These are phyloP conservation scores for Megalops cyprinoides DNA, from an alignment of 2,797 vertebrate genomes.

Conservation along the genomic window DNA sequence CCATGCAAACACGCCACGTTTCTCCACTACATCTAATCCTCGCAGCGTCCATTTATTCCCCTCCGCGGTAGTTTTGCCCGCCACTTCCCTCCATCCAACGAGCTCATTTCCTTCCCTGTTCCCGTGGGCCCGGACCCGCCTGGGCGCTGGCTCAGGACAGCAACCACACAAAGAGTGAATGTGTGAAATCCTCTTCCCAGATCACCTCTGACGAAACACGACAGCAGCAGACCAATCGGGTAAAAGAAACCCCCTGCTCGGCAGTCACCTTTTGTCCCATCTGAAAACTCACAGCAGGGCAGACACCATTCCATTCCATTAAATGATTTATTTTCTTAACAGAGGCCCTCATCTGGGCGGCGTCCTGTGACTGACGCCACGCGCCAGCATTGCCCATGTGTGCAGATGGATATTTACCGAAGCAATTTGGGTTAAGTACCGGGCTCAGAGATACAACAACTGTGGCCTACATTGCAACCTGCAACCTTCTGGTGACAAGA, in stretches of 20 bases:
- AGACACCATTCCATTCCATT: background rate
- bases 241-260: background rate
- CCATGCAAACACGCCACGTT: background rate
- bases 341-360: background rate
- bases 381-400: too few relatives aligned
- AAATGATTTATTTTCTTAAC: too few relatives aligned
- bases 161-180: background rate
- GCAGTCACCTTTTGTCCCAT: background rate
- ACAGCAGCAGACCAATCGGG: background rate
- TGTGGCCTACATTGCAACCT: too few relatives aligned
- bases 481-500: too few relatives aligned
- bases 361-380: too few relatives aligned
- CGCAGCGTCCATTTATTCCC: too few relatives aligned
- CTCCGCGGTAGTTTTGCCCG: background rate
- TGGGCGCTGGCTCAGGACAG: background rate
- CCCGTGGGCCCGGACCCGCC: background rate
- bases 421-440: too few relatives aligned
- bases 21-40: too few relatives aligned
- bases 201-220: background rate
- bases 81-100: background rate
- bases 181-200: background rate
- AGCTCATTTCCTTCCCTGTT: background rate
- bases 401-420: background rate
- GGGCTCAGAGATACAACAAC: background rate
- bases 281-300: background rate